Percentiles rank a stretch among this genome's conserved stretches.
Conservation (phyloP, 2,888 invertebrate species). For the Lamellibrachia satsuma region DNA sequence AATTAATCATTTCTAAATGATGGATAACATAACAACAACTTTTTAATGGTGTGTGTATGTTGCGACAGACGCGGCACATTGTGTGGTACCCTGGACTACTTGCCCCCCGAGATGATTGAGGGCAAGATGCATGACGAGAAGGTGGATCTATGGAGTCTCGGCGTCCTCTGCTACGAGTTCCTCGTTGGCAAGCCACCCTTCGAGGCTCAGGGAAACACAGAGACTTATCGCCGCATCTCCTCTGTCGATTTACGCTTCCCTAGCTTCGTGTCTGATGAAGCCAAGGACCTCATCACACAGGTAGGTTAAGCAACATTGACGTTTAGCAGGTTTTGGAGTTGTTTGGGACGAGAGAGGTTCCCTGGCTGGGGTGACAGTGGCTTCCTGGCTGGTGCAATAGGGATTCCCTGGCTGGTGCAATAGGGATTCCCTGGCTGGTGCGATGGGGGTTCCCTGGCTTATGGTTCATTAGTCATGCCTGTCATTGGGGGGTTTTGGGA, state of each 20-base stretch:
- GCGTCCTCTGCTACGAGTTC: slow-evolving; percentile 93
- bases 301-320: slow-evolving; percentile 46
- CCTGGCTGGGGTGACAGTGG: too few relatives aligned
- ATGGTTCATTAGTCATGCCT: too few relatives aligned
- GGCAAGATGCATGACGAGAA: slow-evolving; percentile 85
- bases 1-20: too few relatives aligned
- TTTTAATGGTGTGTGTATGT: background rate
- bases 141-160: slow-evolving; percentile 91
- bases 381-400: too few relatives aligned
- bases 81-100: slow-evolving; percentile 94
- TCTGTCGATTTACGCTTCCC: slow-evolving; percentile 66
- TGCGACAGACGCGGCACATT: slow-evolving; percentile 80
- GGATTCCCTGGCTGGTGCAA: too few relatives aligned
- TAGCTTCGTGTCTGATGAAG: slow-evolving; percentile 61
- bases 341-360: too few relatives aligned
- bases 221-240: slow-evolving; percentile 67
- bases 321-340: too few relatives aligned
- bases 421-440: too few relatives aligned
- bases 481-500: too few relatives aligned
- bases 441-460: too few relatives aligned
- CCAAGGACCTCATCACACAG: slow-evolving; percentile 67
- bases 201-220: slow-evolving; percentile 72
- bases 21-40: background rate
- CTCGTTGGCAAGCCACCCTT: slow-evolving; percentile 94
- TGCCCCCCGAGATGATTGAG: slow-evolving; percentile 96